Evolutionary conservation across 1,140 invertebrate genomes (phyloP).

Genomic region (Magallana gigas): DNA sequence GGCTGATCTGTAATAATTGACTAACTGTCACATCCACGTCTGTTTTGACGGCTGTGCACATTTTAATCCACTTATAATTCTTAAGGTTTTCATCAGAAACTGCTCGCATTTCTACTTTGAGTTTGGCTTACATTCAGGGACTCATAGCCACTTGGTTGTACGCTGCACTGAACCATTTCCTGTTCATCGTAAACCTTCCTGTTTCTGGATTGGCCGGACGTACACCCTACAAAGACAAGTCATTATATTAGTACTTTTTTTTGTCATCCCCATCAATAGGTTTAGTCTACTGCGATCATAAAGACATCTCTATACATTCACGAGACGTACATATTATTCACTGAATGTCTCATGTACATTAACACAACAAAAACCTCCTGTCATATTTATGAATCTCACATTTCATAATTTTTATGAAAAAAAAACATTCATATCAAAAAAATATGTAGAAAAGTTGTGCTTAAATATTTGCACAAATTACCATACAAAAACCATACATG

Average conservation of each 20-base stretch:
- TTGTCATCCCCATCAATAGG: background rate
- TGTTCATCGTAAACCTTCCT: conserved; percentile 33
- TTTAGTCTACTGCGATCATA: background rate
- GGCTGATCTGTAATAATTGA: background rate
- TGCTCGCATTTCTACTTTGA: conserved; percentile 5
- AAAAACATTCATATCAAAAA: too few species aligned
- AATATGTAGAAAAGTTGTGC: too few species aligned
- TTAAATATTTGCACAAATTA: too few species aligned
- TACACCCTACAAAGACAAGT: conserved; percentile 27
- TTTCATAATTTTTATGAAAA: too few species aligned
- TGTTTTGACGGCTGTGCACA: background rate
- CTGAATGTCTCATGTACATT: too few species aligned
- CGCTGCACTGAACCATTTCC: conserved; percentile 19
- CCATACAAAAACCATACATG: too few species aligned
- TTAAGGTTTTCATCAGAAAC: conserved; percentile 17
- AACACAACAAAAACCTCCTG: too few species aligned
- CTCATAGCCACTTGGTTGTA: background rate
- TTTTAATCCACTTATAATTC: conserved; percentile 38
- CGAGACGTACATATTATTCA: background rate
- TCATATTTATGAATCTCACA: too few species aligned
- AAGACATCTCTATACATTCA: background rate
- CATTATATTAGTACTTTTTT: conserved; percentile 8
- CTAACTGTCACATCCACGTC: background rate
- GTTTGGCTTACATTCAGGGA: background rate
- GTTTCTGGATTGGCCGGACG: conserved; percentile 11